Conservation (phyloP, 1,140 invertebrate species). For the Drosophila persimilis region DNA sequence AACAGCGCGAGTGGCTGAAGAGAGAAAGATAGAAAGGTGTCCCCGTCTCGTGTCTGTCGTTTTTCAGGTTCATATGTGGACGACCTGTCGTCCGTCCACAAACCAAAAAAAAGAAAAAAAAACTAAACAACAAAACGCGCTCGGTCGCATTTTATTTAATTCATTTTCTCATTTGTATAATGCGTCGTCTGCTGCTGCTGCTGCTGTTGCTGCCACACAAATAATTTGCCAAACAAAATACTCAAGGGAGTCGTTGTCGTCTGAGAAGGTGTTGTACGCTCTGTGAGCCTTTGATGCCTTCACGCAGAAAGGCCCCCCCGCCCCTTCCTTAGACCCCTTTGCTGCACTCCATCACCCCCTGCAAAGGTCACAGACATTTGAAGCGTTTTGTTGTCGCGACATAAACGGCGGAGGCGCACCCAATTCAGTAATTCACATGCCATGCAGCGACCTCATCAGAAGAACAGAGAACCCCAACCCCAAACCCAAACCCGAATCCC, state of each 20-base stretch:
- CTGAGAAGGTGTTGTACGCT: conserved; percentile 17
- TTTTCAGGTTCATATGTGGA: conserved; percentile 4
- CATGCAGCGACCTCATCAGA: conserved; percentile 49
- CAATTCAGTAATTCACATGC: conserved; percentile 55
- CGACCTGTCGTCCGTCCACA: background rate
- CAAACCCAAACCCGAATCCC: conserved; percentile 33
- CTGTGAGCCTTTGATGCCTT: conserved; percentile 31
- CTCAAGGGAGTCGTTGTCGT: conserved; percentile 64
- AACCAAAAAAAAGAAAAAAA: background rate
- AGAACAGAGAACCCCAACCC: background rate
- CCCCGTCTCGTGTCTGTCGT: too few relatives aligned
- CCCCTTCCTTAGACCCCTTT: too few relatives aligned
- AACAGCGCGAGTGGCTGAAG: too few relatives aligned
- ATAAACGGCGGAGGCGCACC: conserved; percentile 37
- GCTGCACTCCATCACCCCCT: background rate
- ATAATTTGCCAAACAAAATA: conserved; percentile 44
- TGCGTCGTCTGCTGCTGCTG: conserved; percentile 33
- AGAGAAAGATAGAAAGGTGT: too few relatives aligned
- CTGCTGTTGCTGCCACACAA: conserved; percentile 25
- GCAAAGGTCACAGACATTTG: conserved; percentile 76
- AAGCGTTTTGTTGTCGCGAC: conserved; percentile 67
- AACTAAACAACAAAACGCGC: conserved; percentile 8
- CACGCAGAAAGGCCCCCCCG: background rate
- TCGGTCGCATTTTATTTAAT: conserved; percentile 28
- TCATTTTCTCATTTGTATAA: conserved; percentile 61